phyloP scores from a whole-genome alignment of 2,888 invertebrate genomes.

The Argyresthia albistria region DNA sequence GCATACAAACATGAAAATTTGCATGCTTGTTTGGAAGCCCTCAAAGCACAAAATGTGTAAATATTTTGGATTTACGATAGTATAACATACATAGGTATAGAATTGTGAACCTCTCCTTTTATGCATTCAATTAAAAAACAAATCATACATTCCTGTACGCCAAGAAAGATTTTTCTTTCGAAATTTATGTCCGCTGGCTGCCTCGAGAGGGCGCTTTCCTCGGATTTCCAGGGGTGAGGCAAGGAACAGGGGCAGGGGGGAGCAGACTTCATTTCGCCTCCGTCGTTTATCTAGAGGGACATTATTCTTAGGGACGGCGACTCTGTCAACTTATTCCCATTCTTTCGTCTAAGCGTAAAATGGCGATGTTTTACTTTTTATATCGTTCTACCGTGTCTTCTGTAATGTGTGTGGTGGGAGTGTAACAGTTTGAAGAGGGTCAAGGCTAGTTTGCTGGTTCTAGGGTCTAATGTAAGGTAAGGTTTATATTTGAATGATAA shows the following conservation, averaged over 20 bases:
- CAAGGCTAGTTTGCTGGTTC: no score
- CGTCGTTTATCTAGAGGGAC: slow-evolving; percentile 80
- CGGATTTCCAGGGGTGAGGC: slow-evolving; percentile 9
- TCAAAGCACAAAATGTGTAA: no score
- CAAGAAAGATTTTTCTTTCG: slow-evolving; percentile 68
- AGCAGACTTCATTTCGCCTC: slow-evolving; percentile 81
- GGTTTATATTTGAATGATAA: no score
- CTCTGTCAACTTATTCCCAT: slow-evolving; percentile 74
- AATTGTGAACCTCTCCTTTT: no score
- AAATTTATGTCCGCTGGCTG: slow-evolving; percentile 60
- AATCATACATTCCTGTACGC: slow-evolving; percentile 61
- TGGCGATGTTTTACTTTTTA: slow-evolving; percentile 54
- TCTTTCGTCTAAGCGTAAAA: slow-evolving; percentile 70
- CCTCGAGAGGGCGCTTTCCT: slow-evolving; percentile 41
- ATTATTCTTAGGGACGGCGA: slow-evolving; percentile 74
- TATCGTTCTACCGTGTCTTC: neutral
- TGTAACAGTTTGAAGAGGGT: no score
- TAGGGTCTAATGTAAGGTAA: no score
- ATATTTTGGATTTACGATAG: no score
- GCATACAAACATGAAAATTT: no score
- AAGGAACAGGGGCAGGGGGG: slow-evolving; percentile 27
- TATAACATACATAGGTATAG: no score
- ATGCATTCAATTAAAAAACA: slow-evolving; percentile 66
- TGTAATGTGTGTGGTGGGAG: no score
- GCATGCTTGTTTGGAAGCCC: no score